Evolutionary conservation across 1,140 invertebrate species (phyloP), one percentile per base, ranked within the genome.

Genomic region (Acromyrmex heyeri): DNA sequence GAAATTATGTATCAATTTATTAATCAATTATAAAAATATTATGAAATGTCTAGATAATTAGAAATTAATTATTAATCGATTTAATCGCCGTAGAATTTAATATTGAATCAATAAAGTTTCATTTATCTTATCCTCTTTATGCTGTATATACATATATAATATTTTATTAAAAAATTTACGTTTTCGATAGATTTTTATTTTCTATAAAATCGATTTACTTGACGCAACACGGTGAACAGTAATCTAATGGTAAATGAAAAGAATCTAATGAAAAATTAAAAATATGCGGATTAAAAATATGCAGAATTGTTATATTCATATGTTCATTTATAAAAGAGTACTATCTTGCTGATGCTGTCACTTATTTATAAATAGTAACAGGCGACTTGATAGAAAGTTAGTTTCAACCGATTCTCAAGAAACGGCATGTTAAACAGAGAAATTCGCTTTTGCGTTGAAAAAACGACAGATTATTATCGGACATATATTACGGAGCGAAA

Each of bases 381-480:
- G 18, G 1, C 8, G 14, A 61, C 53, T 62, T 24, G 18, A 75
- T 65, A 73, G 69, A 88, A 86, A 88, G 75, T 83, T 73, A 88
- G 75, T 83, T 73, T 83, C 55, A 59, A 83, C 38, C 55, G 44
- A 69, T 75, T 83, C 69, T 75, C 34, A 67, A 21, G 10, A 64
- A 73, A 86, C 18, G 38, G 48, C 44, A 70, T 53, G 27, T 38
- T 50, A 65, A 72, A 24, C 16, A 65, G 24, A 77, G 55, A 85
- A 86, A 78, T 87, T 87, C 53, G 7, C 61, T 78, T 65, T 48
- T 79, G 14, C 18, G 18, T 27, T 55, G 18, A 38, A 70, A 70
- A 79, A 53, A 69, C 3, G 8, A 30, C 48, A 8, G 10, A 21
- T 44, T 64, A 83, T 73, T 38, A 72, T 27, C 18, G 7, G 18